phyloP scores from a whole-genome alignment of 2,888 invertebrate species.

The Erebia ligea region DNA sequence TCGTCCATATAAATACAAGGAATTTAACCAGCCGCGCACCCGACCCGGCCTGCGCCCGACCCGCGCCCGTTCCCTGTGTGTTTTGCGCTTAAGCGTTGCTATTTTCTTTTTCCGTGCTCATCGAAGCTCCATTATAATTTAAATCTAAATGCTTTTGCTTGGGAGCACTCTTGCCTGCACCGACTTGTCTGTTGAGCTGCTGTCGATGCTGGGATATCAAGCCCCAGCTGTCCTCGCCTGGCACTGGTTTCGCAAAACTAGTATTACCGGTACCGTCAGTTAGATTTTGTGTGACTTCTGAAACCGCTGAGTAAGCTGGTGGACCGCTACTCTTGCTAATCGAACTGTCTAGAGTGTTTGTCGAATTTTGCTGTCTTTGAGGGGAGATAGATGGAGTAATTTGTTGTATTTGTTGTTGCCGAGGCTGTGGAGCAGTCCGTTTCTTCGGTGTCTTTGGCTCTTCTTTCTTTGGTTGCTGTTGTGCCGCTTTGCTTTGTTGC shows the following conservation, averaged over 20 bases:
- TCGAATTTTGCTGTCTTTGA: conserved; percentile 48
- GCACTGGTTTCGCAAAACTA: conserved; percentile 59
- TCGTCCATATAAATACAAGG: no score
- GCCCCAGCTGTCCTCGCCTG: conserved; percentile 73
- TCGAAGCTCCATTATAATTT: conserved; percentile 53
- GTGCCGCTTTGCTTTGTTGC: conserved; percentile 43
- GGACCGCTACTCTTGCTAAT: conserved; percentile 70
- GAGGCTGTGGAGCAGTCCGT: conserved; percentile 24
- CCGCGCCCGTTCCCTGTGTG: no score
- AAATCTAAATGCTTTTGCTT: conserved; percentile 62
- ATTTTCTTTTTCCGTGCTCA: background rate
- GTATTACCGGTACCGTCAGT: conserved; percentile 59
- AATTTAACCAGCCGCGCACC: no score
- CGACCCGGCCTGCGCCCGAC: no score
- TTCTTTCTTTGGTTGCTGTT: conserved; percentile 34
- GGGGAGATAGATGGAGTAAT: conserved; percentile 29
- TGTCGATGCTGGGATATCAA: conserved; percentile 79
- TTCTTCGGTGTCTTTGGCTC: conserved; percentile 36
- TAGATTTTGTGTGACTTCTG: conserved; percentile 46
- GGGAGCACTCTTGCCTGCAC: conserved; percentile 36
- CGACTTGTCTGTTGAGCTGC: conserved; percentile 57
- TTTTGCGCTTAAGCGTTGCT: background rate
- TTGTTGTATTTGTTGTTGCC: conserved; percentile 16
- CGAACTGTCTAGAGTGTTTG: conserved; percentile 71
- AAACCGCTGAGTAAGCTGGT: conserved; percentile 60